Percentiles rank a stretch among this genome's conserved stretches.
phyloP scores from a whole-genome alignment of 2,113 vertebrate genomes.

The Apeltes quadracus region DNA sequence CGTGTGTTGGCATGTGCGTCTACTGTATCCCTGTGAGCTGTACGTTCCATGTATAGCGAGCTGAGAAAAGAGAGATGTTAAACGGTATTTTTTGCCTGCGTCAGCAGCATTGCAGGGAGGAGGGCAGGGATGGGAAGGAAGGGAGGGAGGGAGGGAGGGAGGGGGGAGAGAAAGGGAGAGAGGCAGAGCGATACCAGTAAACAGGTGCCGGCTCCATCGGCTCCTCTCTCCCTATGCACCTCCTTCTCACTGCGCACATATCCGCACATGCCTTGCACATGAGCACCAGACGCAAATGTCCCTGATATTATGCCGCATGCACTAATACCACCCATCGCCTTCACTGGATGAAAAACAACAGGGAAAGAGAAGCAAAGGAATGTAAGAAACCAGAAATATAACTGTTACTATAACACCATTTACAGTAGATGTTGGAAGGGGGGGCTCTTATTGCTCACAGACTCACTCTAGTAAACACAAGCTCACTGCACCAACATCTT shows the following conservation, averaged over 20 bases:
- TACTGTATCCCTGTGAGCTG: slow-evolving; percentile 53
- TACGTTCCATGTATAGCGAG: slow-evolving; percentile 68
- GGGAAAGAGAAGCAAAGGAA: neutral
- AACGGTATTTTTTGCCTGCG: slow-evolving; percentile 77
- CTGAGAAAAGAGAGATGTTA: slow-evolving; percentile 71
- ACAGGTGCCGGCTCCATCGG: slow-evolving; percentile 70
- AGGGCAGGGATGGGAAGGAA: slow-evolving; percentile 15
- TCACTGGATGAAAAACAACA: slow-evolving; percentile 15
- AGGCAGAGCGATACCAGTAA: slow-evolving; percentile 64
- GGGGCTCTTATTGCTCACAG: slow-evolving; percentile 34
- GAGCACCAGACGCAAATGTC: neutral
- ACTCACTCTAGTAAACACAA: slow-evolving; percentile 49
- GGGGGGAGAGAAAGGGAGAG: slow-evolving; percentile 8
- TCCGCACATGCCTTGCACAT: slow-evolving; percentile 32
- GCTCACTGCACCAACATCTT: slow-evolving; percentile 73
- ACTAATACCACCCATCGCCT: neutral
- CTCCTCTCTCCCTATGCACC: slow-evolving; percentile 43
- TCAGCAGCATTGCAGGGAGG: slow-evolving; percentile 78
- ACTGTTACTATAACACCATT: slow-evolving; percentile 14
- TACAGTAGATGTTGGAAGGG: neutral
- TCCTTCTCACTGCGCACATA: slow-evolving; percentile 34
- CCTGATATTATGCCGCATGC: neutral
- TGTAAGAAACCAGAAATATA: neutral
- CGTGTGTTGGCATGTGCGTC: slow-evolving; percentile 31
- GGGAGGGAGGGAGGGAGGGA: slow-evolving; percentile 13